phyloP scores from a whole-genome alignment of 2,888 invertebrate genomes.

The Drosophila infuscata region DNA sequence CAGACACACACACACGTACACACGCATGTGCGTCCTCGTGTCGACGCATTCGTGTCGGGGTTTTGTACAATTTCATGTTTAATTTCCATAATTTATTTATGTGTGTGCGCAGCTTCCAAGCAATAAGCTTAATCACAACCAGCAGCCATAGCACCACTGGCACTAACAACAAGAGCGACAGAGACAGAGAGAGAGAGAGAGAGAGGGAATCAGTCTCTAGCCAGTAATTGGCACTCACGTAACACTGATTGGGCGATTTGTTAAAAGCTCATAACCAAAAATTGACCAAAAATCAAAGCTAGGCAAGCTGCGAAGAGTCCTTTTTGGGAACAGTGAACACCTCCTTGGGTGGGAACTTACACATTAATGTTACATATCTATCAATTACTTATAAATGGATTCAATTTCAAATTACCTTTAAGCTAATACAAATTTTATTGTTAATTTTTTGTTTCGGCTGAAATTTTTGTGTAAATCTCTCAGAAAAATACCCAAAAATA shows the following conservation, averaged over 20 bases:
- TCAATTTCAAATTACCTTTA: neutral
- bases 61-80: slow-evolving; percentile 73
- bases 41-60: slow-evolving; percentile 57
- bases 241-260: slow-evolving; percentile 63
- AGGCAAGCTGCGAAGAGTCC: neutral
- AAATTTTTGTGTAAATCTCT: neutral
- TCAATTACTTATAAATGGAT: neutral
- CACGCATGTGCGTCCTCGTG: slow-evolving; percentile 30
- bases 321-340: neutral
- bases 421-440: neutral
- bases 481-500: neutral
- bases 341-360: neutral
- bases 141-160: slow-evolving; percentile 23
- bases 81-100: slow-evolving; percentile 79
- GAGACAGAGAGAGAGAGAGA: neutral
- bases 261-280: slow-evolving; percentile 48
- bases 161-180: no score
- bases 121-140: slow-evolving; percentile 57
- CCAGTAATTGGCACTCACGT: slow-evolving; percentile 59
- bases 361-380: neutral
- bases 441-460: neutral
- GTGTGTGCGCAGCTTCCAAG: slow-evolving; percentile 42
- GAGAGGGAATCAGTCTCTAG: slow-evolving; percentile 28
- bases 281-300: slow-evolving; percentile 45
- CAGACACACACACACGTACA: neutral